A percentile compares a stretch with the other conserved stretches of the same genome.
These are phyloP conservation scores for Entomobrya proxima DNA, from an alignment of 2,888 invertebrate species.

Conservation along the genomic window DNA sequence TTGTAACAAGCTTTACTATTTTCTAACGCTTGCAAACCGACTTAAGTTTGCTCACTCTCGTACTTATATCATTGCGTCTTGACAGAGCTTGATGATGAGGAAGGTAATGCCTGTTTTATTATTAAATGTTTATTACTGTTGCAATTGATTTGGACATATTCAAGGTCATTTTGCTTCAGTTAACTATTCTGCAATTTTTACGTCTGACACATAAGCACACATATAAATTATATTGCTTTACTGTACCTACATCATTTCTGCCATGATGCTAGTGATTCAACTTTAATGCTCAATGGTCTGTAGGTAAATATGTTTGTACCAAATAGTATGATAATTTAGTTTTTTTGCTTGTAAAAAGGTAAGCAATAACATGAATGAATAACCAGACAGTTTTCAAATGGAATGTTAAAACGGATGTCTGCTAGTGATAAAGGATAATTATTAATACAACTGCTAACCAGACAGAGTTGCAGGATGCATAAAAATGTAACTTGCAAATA, in stretches of 20 bases:
- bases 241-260: too few relatives aligned
- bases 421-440: slow-evolving; percentile 28
- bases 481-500: slow-evolving; percentile 2
- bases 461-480: not conserved
- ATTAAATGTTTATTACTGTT: not conserved
- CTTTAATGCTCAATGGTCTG: too few relatives aligned
- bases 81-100: not conserved
- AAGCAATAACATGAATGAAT: not conserved
- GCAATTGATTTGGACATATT: slow-evolving; percentile 9
- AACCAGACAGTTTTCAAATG: not conserved
- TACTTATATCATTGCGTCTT: too few relatives aligned
- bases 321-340: too few relatives aligned
- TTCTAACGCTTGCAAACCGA: too few relatives aligned
- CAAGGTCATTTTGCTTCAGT: slow-evolving; percentile 4
- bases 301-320: too few relatives aligned
- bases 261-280: too few relatives aligned
- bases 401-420: slow-evolving; percentile 43
- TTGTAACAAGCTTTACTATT: too few relatives aligned
- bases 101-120: not conserved
- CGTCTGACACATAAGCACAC: too few relatives aligned
- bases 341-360: too few relatives aligned
- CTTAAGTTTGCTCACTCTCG: not conserved
- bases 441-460: slow-evolving; percentile 15
- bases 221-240: not conserved
- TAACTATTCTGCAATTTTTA: not conserved